Percentiles rank a stretch among this genome's conserved stretches.
Conservation (phyloP, 2,113 vertebrate genomes). For the Heloderma charlesbogerti region DNA sequence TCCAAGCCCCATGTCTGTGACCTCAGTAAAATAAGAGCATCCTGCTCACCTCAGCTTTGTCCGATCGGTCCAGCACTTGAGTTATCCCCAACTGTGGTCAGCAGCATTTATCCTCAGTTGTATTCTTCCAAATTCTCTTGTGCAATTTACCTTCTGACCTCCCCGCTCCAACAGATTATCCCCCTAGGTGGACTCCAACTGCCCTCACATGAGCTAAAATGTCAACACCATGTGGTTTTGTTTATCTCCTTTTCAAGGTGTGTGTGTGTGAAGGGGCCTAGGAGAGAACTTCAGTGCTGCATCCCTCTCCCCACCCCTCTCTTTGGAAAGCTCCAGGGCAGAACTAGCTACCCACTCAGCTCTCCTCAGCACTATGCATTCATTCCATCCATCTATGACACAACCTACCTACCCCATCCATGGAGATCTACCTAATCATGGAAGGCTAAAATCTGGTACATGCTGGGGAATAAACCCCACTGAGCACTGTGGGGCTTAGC, state of each 20-base stretch:
- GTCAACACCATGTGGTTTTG: background rate
- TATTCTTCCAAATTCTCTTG: background rate
- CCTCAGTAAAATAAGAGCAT: background rate
- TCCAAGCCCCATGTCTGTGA: background rate
- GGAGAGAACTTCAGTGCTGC: background rate
- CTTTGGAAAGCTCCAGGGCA: background rate
- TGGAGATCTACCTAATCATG: background rate
- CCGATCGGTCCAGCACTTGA: background rate
- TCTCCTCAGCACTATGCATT: background rate
- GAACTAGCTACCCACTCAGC: background rate
- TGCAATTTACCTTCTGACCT: background rate
- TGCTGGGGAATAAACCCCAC: background rate
- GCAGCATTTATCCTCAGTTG: background rate
- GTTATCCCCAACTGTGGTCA: background rate
- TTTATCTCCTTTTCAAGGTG: slow-evolving; percentile 12
- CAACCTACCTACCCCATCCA: background rate
- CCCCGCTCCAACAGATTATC: background rate
- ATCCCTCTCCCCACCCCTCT: too few relatives aligned
- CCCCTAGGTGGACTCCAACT: background rate
- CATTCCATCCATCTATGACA: background rate
- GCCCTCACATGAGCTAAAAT: background rate
- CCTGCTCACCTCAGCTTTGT: background rate
- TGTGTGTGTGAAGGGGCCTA: background rate
- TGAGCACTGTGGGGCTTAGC: too few relatives aligned
- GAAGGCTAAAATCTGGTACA: background rate